Evolutionary conservation across 1,140 invertebrate genomes (phyloP), one percentile per base, ranked within the genome.

Genomic region (Hypothenemus hampei): DNA sequence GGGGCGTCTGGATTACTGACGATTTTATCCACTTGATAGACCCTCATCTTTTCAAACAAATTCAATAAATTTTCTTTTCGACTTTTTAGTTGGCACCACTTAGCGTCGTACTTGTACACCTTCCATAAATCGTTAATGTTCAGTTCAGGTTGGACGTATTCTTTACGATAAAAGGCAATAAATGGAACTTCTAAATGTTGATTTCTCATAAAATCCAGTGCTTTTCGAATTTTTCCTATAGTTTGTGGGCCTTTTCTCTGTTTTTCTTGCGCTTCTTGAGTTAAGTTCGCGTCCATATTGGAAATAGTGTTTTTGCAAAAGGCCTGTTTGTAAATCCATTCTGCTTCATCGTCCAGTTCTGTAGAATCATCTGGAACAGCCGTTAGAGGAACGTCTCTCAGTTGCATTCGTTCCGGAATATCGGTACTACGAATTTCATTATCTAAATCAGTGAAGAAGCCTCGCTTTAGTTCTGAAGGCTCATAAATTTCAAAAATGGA

Each of bases 91-190:
- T 96, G 91, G 69, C 93, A 97, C 93, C 94, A 99, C 78, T 93
- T 95, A 29, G 91, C 93, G 76, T 98, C 96, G 70, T 81, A 95
- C 63, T 92, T 89, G 70, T 96, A 99, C 1, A 99, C 87, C 69
- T 89, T 92, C 97, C 97, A 99, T 1, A 99, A 73, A 70, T 98
- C 96, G 65, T 93, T 93, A 16, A 98, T 93, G 50, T 86, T 92
- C 7, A 99, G 71, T 64, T 97, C 93, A 0, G 93, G 92, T 64
- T 93, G 84, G 0, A 98, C 91, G 68, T 98, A 96, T 71, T 99
- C 97, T 73, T 99, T 99, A 19, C 97, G 80, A 67, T 99, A 99
- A 71, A 97, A 98, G 0, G 94, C 91, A 63, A 99, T 99, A 67
- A 99, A 99, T 1, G 97, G 94, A 19, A 98, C 94, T 76, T 98